Evolutionary conservation across 2,888 invertebrate species (phyloP).

Genomic region (Hetaerina titia): DNA sequence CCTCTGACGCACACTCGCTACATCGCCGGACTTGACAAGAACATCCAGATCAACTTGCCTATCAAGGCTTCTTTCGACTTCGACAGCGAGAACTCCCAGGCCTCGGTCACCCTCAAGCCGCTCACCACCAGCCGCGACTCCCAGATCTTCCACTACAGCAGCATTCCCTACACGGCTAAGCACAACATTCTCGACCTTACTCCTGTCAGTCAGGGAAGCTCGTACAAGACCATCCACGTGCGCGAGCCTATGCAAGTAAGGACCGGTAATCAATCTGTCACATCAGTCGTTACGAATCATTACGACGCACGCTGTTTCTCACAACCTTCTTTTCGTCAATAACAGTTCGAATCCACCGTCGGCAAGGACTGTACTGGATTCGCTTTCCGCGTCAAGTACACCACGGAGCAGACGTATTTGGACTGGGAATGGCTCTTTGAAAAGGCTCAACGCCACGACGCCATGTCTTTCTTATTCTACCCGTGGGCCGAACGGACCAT

Average conservation of each 20-base stretch:
- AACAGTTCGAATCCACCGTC: conserved; percentile 63
- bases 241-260: conserved; percentile 69
- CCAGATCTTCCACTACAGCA: conserved; percentile 81
- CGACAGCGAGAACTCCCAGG: conserved; percentile 77
- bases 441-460: conserved; percentile 72
- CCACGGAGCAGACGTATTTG: conserved; percentile 79
- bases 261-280: not conserved
- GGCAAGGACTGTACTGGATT: conserved; percentile 77
- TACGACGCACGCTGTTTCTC: not conserved
- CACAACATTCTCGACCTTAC: conserved; percentile 80
- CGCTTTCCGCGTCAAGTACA: conserved; percentile 79
- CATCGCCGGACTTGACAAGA: conserved; percentile 82
- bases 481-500: conserved; percentile 76
- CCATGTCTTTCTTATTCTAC: conserved; percentile 73
- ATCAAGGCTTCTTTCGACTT: conserved; percentile 78
- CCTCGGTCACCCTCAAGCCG: conserved; percentile 79
- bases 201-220: conserved; percentile 78
- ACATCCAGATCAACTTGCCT: conserved; percentile 81
- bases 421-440: conserved; percentile 76
- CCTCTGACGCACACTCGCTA: conserved; percentile 81
- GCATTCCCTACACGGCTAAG: conserved; percentile 83
- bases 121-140: conserved; percentile 78
- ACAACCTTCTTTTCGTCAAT: too few relatives aligned
- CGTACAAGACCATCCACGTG: conserved; percentile 71
- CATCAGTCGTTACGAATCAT: not conserved